phyloP scores from a whole-genome alignment of 2,113 vertebrate genomes.

The Charina bottae region DNA sequence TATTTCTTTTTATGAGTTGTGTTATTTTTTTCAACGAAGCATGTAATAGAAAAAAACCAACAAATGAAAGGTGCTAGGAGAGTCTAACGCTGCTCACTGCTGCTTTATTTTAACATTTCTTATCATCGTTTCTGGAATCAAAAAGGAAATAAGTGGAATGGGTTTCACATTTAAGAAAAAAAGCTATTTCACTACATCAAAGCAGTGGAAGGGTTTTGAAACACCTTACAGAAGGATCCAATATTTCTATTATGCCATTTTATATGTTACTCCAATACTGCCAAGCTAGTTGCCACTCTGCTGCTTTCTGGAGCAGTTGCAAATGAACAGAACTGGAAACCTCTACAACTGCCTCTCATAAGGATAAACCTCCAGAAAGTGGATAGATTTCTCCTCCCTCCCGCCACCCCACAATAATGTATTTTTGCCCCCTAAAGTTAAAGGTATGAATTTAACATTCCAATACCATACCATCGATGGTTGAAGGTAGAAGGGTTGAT shows the following conservation, averaged over 20 bases:
- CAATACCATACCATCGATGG: conserved; percentile 87
- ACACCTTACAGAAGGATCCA: background rate
- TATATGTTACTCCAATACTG: background rate
- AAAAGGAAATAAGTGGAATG: background rate
- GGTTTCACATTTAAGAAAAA: background rate
- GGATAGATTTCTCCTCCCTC: background rate
- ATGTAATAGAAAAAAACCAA: background rate
- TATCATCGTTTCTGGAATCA: background rate
- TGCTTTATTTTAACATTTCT: background rate
- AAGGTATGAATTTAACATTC: background rate
- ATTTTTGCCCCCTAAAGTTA: background rate
- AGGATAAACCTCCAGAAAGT: background rate
- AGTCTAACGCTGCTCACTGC: background rate
- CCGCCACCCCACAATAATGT: background rate
- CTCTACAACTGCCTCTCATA: background rate
- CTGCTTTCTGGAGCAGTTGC: background rate
- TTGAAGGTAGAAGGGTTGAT: conserved; percentile 93
- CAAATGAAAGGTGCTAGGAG: background rate
- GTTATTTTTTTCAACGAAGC: background rate
- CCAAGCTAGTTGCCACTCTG: background rate
- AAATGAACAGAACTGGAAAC: background rate
- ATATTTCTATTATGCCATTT: background rate
- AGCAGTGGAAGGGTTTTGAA: background rate
- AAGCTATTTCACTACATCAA: background rate
- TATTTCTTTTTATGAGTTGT: background rate